Evolutionary conservation across 2,888 invertebrate species (phyloP).

Genomic region (Achlya flavicornis): DNA sequence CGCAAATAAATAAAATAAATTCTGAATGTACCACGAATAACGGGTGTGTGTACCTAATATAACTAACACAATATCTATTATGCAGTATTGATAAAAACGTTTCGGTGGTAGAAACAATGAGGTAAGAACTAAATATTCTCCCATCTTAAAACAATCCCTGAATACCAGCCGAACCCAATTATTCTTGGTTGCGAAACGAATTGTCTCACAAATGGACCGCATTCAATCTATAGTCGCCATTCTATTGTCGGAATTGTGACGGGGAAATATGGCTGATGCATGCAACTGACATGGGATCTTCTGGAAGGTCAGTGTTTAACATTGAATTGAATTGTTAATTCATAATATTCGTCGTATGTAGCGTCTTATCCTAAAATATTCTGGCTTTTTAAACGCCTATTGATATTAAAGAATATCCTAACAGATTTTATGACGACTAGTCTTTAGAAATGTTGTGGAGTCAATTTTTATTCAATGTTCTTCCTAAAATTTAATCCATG

Average conservation of each 20-base stretch:
- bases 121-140: conserved; percentile 27
- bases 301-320: not conserved
- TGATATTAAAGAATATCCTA: too few relatives aligned
- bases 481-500: too few relatives aligned
- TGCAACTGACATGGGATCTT: conserved; percentile 13
- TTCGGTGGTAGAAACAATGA: conserved; percentile 30
- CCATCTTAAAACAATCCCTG: conserved; percentile 34
- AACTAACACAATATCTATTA: conserved; percentile 33
- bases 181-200: conserved; percentile 37
- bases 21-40: not conserved
- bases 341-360: not conserved
- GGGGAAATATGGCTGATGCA: conserved; percentile 33
- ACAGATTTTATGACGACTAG: too few relatives aligned
- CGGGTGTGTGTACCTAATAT: not conserved
- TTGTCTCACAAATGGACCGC: conserved; percentile 42
- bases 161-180: conserved; percentile 26
- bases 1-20: not conserved
- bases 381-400: too few relatives aligned
- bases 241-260: conserved; percentile 41
- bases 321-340: not conserved
- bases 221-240: conserved; percentile 34
- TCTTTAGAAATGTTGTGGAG: too few relatives aligned
- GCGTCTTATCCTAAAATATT: too few relatives aligned
- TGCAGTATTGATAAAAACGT: conserved; percentile 29
- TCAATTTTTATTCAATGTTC: too few relatives aligned